Conservation (phyloP, 2,113 vertebrate species). For the Opisthocomus hoazin region DNA sequence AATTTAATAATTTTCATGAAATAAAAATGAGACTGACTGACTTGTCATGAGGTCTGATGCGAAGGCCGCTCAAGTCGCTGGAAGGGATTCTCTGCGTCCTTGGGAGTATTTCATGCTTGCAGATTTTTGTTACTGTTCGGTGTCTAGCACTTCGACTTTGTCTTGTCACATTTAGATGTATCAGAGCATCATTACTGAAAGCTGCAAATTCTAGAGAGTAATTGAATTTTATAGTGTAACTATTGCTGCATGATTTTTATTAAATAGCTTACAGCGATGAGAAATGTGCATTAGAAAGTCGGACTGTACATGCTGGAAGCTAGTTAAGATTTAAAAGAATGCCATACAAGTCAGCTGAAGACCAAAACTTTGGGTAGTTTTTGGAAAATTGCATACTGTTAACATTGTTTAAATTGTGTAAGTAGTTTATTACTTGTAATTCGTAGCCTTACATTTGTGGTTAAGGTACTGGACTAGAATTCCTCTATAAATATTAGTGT, state of each 20-base stretch:
- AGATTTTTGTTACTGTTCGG: background rate
- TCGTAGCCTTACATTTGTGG: background rate
- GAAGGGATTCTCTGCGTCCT: background rate
- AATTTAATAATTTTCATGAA: too few relatives aligned
- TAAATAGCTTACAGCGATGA: background rate
- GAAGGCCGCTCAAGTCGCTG: background rate
- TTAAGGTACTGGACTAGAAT: conserved; percentile 31
- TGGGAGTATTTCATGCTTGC: background rate
- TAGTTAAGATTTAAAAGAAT: background rate
- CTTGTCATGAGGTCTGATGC: background rate
- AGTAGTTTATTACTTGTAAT: conserved; percentile 3
- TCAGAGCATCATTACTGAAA: background rate
- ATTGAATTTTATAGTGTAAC: background rate
- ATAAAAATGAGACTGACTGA: background rate
- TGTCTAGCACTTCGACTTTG: background rate
- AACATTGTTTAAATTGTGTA: conserved; percentile 18
- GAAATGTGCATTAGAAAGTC: background rate
- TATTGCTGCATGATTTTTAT: background rate
- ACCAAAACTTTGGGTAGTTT: background rate
- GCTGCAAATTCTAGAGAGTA: background rate
- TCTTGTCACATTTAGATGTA: background rate
- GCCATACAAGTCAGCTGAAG: background rate
- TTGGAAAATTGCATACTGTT: background rate
- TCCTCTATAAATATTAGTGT: conserved; percentile 23
- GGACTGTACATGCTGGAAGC: background rate